Evolutionary conservation across 2,113 vertebrate genomes (phyloP).

Genomic region (Melanerpes formicivorus): DNA sequence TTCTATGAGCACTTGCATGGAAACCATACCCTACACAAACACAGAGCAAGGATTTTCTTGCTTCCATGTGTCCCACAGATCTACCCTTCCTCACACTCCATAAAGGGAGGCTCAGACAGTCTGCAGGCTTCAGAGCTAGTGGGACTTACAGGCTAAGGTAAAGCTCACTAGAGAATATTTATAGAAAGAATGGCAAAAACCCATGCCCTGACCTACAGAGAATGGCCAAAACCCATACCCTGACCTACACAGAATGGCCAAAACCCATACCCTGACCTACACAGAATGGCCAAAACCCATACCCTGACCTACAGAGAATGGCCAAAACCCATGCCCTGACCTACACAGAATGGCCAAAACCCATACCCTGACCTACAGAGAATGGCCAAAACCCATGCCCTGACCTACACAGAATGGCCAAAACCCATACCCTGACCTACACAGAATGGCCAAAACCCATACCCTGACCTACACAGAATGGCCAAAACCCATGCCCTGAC

Average conservation of each 20-base stretch:
- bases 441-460: too few species aligned
- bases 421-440: not conserved
- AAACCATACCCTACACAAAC: not conserved
- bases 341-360: too few species aligned
- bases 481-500: not conserved
- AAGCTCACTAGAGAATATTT: not conserved
- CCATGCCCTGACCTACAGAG: not conserved
- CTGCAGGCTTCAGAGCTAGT: not conserved
- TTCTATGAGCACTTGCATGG: not conserved
- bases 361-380: not conserved
- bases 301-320: not conserved
- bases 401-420: not conserved
- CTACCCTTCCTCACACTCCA: accelerated
- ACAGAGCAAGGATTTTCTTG: not conserved
- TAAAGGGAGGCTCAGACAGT: not conserved
- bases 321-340: not conserved
- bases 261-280: not conserved
- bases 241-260: not conserved
- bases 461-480: not conserved
- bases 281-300: too few species aligned
- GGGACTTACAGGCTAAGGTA: not conserved
- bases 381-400: too few species aligned
- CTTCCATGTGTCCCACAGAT: not conserved
- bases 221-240: too few species aligned
- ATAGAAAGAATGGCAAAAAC: not conserved